Percentiles rank a stretch among this genome's conserved stretches.
Conservation (phyloP, 2,888 invertebrate genomes). For the Neoscelio sp. region DNA sequence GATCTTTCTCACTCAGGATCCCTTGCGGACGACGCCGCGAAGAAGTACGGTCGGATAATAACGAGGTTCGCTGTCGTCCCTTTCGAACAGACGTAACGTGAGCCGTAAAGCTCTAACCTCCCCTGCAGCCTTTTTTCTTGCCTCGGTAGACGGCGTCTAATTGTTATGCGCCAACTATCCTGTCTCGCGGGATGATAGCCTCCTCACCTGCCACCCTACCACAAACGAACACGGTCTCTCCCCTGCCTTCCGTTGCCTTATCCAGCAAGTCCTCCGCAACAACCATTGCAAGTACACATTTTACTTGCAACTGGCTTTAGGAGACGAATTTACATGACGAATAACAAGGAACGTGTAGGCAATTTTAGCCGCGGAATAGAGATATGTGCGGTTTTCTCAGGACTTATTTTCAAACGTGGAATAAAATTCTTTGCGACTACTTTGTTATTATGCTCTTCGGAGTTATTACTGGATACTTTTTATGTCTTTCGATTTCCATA, state of each 20-base stretch:
- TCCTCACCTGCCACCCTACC: slow-evolving; percentile 63
- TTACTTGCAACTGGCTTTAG: slow-evolving; percentile 54
- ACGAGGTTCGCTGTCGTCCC: slow-evolving; percentile 82
- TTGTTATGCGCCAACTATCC: slow-evolving; percentile 77
- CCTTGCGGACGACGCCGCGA: slow-evolving; percentile 74
- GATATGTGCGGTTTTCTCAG: slow-evolving; percentile 50
- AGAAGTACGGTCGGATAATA: slow-evolving; percentile 81
- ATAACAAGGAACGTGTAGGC: slow-evolving; percentile 49
- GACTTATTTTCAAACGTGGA: slow-evolving; percentile 24
- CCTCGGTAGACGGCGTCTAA: slow-evolving; percentile 77
- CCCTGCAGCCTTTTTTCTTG: slow-evolving; percentile 63
- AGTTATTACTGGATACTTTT: slow-evolving; percentile 20
- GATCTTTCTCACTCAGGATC: slow-evolving; percentile 48
- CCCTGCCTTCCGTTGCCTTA: slow-evolving; percentile 40
- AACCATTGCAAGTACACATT: slow-evolving; percentile 41
- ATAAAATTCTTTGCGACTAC: slow-evolving; percentile 30
- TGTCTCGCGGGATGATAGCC: slow-evolving; percentile 65
- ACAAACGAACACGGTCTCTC: slow-evolving; percentile 47
- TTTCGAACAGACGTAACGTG: slow-evolving; percentile 77
- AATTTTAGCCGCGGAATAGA: slow-evolving; percentile 42
- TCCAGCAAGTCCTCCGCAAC: slow-evolving; percentile 39
- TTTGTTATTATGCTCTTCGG: slow-evolving; percentile 25
- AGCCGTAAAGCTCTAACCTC: slow-evolving; percentile 76
- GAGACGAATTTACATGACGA: slow-evolving; percentile 58
- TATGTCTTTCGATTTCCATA: slow-evolving; percentile 22